These are phyloP conservation scores for Agapornis canus DNA, from an alignment of 2,797 vertebrate genomes.

Conservation along the genomic window DNA sequence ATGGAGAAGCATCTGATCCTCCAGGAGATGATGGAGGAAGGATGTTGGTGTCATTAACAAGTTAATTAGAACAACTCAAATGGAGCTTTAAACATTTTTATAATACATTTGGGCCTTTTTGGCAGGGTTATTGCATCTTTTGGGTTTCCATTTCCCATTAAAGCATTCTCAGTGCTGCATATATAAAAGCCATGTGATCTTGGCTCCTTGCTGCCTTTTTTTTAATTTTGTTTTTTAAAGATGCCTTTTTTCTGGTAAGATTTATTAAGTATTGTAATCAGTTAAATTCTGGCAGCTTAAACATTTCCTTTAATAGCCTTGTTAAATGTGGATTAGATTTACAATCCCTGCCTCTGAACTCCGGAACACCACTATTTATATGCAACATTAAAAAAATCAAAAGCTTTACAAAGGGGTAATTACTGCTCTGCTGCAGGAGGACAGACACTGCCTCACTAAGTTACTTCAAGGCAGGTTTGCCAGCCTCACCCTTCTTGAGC, in stretches of 20 bases:
- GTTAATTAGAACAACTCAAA: conserved; percentile 42
- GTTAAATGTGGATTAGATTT: conserved; percentile 79
- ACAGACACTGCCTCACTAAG: conserved; percentile 5
- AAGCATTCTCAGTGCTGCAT: conserved; percentile 46
- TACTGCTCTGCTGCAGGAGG: neutral
- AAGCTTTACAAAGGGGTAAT: conserved; percentile 52
- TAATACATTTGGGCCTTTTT: conserved; percentile 57
- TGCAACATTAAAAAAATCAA: conserved; percentile 36
- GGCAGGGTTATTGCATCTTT: conserved; percentile 58
- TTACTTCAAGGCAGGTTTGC: conserved; percentile 24
- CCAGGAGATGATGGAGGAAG: neutral
- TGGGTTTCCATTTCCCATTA: conserved; percentile 60
- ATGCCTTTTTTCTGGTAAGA: conserved; percentile 4
- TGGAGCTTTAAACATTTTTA: conserved; percentile 55
- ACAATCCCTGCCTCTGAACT: conserved; percentile 73
- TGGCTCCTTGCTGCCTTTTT: conserved; percentile 9
- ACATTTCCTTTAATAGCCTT: conserved; percentile 76
- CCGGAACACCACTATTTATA: conserved; percentile 55
- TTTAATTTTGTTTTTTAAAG: neutral
- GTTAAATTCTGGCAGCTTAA: conserved; percentile 72
- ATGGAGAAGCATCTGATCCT: neutral
- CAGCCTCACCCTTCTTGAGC: neutral
- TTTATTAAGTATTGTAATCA: conserved; percentile 78
- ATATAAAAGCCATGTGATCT: conserved; percentile 49
- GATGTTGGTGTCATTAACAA: conserved; percentile 43